Evolutionary conservation across 2,888 invertebrate species (phyloP).

Genomic region (Sepioteuthis lessoniana): DNA sequence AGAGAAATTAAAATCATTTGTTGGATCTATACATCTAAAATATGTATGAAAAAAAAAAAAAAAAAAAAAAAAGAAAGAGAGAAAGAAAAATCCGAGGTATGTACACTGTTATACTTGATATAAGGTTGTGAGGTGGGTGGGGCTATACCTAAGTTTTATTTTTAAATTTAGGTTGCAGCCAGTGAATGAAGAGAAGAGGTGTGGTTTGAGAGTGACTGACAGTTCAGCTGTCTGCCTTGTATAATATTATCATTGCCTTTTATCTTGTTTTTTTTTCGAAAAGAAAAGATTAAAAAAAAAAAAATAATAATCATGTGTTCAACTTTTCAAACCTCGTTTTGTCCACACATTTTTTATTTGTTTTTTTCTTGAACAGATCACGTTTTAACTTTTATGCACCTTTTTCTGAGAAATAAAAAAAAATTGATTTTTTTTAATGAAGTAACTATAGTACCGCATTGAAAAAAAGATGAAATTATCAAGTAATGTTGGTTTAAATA

Average conservation of each 20-base stretch:
- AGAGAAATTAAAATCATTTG: background rate
- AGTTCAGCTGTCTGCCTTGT: background rate
- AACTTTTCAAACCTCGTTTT: background rate
- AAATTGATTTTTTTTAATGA: too few relatives aligned
- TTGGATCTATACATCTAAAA: background rate
- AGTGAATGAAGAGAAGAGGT: background rate
- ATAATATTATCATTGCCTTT: background rate
- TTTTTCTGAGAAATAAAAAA: background rate
- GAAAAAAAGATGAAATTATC: background rate
- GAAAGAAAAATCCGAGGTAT: background rate
- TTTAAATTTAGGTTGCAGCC: constrained; percentile 21
- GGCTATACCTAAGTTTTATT: background rate
- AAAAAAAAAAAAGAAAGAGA: too few relatives aligned
- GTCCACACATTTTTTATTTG: background rate
- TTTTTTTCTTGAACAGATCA: background rate
- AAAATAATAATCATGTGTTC: background rate
- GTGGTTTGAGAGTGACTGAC: background rate
- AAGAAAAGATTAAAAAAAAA: background rate
- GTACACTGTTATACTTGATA: constrained; percentile 33
- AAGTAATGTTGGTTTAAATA: background rate
- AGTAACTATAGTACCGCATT: background rate
- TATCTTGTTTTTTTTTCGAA: background rate
- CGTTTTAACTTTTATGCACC: background rate
- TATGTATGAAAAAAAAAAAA: background rate
- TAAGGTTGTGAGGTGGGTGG: background rate